phyloP scores from a whole-genome alignment of 2,888 invertebrate species.

The Mylabris sibirica region DNA sequence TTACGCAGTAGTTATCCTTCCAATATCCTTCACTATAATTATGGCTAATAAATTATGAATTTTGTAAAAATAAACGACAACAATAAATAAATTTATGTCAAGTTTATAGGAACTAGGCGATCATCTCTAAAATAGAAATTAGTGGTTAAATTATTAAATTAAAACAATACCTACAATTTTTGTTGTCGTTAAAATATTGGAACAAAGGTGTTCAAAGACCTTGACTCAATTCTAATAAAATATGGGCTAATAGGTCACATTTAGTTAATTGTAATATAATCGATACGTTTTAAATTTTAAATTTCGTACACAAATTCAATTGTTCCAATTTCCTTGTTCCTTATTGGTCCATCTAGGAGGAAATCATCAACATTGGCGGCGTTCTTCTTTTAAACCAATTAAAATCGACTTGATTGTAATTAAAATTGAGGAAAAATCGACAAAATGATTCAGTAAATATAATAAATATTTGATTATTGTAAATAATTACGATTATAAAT shows the following conservation, averaged over 20 bases:
- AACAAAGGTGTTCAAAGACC: not conserved
- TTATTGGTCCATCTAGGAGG: not conserved
- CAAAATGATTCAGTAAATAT: not conserved
- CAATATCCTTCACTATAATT: constrained; percentile 10
- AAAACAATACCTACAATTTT: not conserved
- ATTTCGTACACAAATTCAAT: not conserved
- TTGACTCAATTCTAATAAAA: not conserved
- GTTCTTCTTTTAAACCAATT: too few relatives aligned
- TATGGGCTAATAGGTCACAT: not conserved
- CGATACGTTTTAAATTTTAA: not conserved
- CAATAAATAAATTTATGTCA: constrained; percentile 8
- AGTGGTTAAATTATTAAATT: constrained; percentile 1
- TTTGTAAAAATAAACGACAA: not conserved
- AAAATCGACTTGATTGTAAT: not conserved
- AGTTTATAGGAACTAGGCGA: constrained; percentile 10
- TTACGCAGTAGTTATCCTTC: constrained; percentile 14
- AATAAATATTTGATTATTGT: not conserved
- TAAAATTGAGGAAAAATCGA: not conserved
- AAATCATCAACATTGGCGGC: too few relatives aligned
- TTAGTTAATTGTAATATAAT: not conserved
- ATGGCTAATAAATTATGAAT: not conserved
- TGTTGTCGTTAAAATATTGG: not conserved
- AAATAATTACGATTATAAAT: not conserved
- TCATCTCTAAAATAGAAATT: constrained; percentile 5
- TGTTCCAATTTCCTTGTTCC: not conserved